A percentile compares a stretch with the other conserved stretches of the same genome.
phyloP scores from a whole-genome alignment of 2,888 invertebrate species.

The Tineola bisselliella region DNA sequence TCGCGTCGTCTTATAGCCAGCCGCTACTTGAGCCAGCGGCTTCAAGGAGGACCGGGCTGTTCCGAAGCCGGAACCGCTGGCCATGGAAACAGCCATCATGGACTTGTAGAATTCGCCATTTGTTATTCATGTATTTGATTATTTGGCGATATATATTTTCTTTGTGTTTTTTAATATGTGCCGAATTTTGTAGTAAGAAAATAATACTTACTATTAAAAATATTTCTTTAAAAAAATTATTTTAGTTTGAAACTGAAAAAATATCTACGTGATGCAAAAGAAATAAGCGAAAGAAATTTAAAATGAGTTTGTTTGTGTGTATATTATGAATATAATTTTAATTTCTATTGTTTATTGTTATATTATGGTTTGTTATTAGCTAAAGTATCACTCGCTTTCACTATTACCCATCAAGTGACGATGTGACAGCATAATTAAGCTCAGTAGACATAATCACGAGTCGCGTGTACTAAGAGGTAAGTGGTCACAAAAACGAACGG shows the following conservation, averaged over 20 bases:
- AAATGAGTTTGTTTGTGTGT: no score
- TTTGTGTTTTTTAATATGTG: no score
- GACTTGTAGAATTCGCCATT: constrained; percentile 8
- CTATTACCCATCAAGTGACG: constrained; percentile 57
- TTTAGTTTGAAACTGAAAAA: no score
- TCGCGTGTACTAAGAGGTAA: constrained; percentile 34
- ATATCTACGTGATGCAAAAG: no score
- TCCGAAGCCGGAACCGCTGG: constrained; percentile 56
- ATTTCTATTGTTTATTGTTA: neutral
- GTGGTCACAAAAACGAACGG: constrained; percentile 51
- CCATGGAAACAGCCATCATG: constrained; percentile 33
- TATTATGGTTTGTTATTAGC: constrained; percentile 34
- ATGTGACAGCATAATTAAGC: constrained; percentile 66
- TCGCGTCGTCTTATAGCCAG: constrained; percentile 27
- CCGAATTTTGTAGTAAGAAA: no score
- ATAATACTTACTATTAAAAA: no score
- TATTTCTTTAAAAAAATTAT: no score
- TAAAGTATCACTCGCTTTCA: constrained; percentile 53
- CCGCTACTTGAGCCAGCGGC: constrained; percentile 21
- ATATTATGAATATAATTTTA: neutral
- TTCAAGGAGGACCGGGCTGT: constrained; percentile 60
- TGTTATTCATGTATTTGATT: constrained; percentile 1
- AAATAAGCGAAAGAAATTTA: no score
- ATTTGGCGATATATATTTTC: neutral
- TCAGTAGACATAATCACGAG: constrained; percentile 51